phyloP scores from a whole-genome alignment of 2,797 vertebrate species.

The Paratrypauchen microcephalus region DNA sequence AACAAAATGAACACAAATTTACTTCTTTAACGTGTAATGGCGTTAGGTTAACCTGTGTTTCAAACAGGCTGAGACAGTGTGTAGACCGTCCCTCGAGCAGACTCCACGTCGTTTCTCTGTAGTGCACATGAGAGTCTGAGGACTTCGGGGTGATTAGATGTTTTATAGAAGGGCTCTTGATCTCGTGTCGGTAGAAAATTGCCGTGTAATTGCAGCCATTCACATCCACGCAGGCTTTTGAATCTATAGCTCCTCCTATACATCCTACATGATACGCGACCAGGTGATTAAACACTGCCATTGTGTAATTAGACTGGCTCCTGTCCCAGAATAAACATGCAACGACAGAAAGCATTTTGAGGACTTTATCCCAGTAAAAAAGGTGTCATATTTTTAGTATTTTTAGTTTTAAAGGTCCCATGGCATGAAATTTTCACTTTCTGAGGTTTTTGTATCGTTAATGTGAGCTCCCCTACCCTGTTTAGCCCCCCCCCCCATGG shows the following conservation, averaged over 20 bases:
- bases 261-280: not conserved
- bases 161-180: constrained; percentile 3
- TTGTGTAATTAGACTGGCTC: not conserved
- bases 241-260: not conserved
- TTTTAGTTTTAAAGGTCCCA: too few relatives aligned
- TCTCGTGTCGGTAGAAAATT: not conserved
- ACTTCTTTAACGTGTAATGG: not conserved
- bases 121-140: not conserved
- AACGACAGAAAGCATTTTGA: not conserved
- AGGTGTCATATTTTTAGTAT: too few relatives aligned
- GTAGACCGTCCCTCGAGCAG: not conserved
- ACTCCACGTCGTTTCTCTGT: too few relatives aligned
- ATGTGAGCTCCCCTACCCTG: too few relatives aligned
- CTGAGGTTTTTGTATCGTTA: too few relatives aligned
- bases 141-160: constrained; percentile 1
- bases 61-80: not conserved
- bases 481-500: too few relatives aligned
- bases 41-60: not conserved
- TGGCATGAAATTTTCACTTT: too few relatives aligned
- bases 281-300: not conserved
- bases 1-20: not conserved
- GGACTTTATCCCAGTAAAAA: too few relatives aligned
- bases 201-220: constrained; percentile 5
- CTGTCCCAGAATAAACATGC: not conserved
- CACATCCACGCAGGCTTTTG: not conserved